Conservation (phyloP, 1,140 invertebrate genomes). For the Bombus affinis region DNA sequence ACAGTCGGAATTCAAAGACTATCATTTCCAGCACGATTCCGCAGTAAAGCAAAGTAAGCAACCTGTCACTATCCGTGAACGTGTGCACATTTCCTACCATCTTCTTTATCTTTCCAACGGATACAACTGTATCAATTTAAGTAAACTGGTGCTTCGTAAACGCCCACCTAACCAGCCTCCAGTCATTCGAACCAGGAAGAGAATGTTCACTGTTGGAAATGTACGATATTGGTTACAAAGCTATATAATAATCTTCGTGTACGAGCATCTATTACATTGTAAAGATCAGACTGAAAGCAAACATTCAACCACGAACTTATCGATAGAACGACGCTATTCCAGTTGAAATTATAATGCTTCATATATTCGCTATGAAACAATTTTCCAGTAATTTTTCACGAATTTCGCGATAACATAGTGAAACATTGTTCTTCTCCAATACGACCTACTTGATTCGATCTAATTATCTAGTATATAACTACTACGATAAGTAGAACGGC, state of each 20-base stretch:
- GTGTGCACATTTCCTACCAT: constrained; percentile 11
- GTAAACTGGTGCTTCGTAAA: constrained; percentile 45
- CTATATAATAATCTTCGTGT: neutral
- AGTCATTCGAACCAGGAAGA: constrained; percentile 25
- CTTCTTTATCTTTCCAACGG: neutral
- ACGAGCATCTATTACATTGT: neutral
- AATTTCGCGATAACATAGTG: no score
- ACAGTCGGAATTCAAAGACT: no score
- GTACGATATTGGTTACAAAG: constrained; percentile 5
- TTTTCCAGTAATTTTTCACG: no score
- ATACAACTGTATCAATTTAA: constrained; percentile 44
- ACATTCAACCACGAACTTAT: no score
- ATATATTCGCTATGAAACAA: neutral
- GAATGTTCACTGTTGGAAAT: constrained; percentile 18
- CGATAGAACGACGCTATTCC: neutral
- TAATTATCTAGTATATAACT: no score
- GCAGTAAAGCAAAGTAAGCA: no score
- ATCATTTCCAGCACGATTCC: no score
- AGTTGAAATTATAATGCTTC: neutral
- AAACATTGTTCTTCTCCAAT: no score
- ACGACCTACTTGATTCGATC: no score
- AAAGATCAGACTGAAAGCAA: neutral
- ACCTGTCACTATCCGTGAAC: no score
- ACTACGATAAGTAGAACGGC: no score
- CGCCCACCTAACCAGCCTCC: constrained; percentile 31